Evolutionary conservation across 2,888 invertebrate species (phyloP).

Genomic region (Micropterix aruncella): DNA sequence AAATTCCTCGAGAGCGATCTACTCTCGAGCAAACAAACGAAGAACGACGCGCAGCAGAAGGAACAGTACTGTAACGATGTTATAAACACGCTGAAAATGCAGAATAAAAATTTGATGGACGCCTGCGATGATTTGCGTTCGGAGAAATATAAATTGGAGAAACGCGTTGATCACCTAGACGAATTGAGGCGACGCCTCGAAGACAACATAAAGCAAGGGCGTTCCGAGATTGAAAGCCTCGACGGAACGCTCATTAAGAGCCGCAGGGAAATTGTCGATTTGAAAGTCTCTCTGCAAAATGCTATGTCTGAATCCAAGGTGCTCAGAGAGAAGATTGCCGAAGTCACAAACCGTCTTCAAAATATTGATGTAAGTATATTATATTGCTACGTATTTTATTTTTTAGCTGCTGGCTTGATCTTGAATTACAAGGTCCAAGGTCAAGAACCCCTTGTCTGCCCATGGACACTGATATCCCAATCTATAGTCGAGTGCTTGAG

Average conservation of each 20-base stretch:
- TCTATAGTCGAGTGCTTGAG: too few species aligned
- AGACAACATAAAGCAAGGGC: background rate
- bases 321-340: conserved; percentile 37
- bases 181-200: background rate
- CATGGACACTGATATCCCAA: too few species aligned
- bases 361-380: conserved; percentile 7
- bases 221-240: background rate
- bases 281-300: conserved; percentile 47
- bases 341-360: conserved; percentile 22
- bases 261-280: conserved; percentile 48
- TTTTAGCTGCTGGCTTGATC: too few species aligned
- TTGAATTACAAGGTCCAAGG: too few species aligned
- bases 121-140: background rate
- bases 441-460: too few species aligned
- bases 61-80: conserved; percentile 42
- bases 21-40: conserved; percentile 40
- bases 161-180: background rate
- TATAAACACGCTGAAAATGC: conserved; percentile 25
- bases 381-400: too few species aligned
- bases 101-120: conserved; percentile 27
- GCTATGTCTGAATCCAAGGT: conserved; percentile 45
- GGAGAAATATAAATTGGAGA: background rate
- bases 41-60: conserved; percentile 45
- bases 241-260: conserved; percentile 32
- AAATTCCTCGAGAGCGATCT: conserved; percentile 51